These are phyloP conservation scores for Stenolophus ochropezus DNA, from an alignment of 2,888 invertebrate species.

Conservation along the genomic window DNA sequence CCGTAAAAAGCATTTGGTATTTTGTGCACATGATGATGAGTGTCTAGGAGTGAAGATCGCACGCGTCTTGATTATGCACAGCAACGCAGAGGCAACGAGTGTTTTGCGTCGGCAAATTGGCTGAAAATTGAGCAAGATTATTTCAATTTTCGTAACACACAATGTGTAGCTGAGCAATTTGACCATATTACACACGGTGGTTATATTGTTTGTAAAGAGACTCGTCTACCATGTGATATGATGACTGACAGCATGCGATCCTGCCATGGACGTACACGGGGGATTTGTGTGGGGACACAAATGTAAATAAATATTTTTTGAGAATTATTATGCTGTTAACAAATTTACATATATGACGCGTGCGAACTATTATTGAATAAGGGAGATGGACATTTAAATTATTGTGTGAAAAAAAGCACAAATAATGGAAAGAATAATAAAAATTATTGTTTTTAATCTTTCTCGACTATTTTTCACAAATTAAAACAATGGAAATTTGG, in stretches of 20 bases:
- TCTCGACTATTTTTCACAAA: too few relatives aligned
- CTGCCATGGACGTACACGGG: neutral
- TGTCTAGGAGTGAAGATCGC: neutral
- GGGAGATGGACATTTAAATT: too few relatives aligned
- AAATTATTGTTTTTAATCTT: too few relatives aligned
- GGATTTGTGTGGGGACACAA: neutral
- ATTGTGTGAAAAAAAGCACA: too few relatives aligned
- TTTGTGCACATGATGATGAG: neutral
- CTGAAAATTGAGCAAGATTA: slow-evolving; percentile 55
- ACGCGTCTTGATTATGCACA: slow-evolving; percentile 39
- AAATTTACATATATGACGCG: too few relatives aligned
- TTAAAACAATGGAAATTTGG: too few relatives aligned
- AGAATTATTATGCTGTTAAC: too few relatives aligned
- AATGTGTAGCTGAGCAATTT: slow-evolving; percentile 50
- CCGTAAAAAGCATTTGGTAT: too few relatives aligned
- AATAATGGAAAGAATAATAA: too few relatives aligned
- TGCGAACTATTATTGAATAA: too few relatives aligned
- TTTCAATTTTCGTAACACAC: slow-evolving; percentile 57
- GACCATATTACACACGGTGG: slow-evolving; percentile 44
- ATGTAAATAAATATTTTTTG: too few relatives aligned
- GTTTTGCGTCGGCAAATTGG: slow-evolving; percentile 57
- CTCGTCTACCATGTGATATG: slow-evolving; percentile 27
- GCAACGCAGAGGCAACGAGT: slow-evolving; percentile 16
- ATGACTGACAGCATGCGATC: slow-evolving; percentile 48
- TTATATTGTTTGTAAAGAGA: slow-evolving; percentile 55